Evolutionary conservation across 2,113 vertebrate species (phyloP), one percentile per base, ranked within the genome.

Genomic region (Puffinus mauretanicus): DNA sequence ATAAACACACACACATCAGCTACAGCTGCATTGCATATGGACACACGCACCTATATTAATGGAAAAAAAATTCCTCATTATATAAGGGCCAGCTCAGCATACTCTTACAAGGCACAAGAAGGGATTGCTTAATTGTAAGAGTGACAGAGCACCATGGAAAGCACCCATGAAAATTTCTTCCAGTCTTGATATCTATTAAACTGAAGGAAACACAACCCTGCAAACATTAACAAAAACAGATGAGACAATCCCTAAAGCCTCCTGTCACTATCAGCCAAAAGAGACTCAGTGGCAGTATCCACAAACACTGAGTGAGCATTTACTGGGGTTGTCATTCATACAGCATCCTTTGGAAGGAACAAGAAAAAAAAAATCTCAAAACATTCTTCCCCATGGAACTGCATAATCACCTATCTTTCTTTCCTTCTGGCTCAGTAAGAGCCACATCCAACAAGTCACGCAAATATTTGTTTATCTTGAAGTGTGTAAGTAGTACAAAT

Each of bases 401-500:
- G 27, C 38, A 76, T 58, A 34, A 72, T 72, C 72, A 72, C 54
- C 19, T 78, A 17, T n/a, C 46, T 79, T 83, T 64, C 64, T 42
- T 75, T 78, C 38, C 69, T 89, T n/a, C 40, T 75, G 62, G 21
- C 34, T 79, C 47, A 42, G 34, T 34, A 49, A 75, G 46, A 70
- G 69, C 34, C 52, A 57, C 57, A 77, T 78, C 61, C 1, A 3
- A 65, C 51, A 92, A 90, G 57, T 52, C 44, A 87, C 6, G 3
- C 36, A 76, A 91, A 62, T 78, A 86, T 51, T 95, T 94, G 90
- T 92, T 92, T 95, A 85, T 80, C 90, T 85, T 69, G 13, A 82
- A 76, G 49, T 11, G 26, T 4, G 3, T 91, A 49, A 95, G 75
- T 77, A 83, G 73, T 77, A 94, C 81, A 93, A 85, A 96, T 85